Conservation (phyloP, 2,888 invertebrate species). For the Scelioninae gen. 2 region DNA sequence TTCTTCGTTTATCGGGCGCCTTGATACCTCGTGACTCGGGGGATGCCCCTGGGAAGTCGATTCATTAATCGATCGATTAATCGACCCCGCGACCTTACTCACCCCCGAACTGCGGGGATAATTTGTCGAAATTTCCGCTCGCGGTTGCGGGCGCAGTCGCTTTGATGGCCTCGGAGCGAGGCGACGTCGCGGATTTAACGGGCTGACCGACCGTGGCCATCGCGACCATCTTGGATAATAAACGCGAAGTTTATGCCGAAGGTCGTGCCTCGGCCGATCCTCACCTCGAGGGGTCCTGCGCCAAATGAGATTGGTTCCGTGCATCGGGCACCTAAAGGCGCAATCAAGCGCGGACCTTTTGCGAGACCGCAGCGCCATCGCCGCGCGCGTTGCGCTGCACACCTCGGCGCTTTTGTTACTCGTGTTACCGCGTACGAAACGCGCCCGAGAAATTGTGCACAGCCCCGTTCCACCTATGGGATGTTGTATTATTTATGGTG, state of each 20-base stretch:
- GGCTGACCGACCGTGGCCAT: slow-evolving; percentile 52
- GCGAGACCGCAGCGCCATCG: slow-evolving; percentile 45
- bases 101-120: slow-evolving; percentile 26
- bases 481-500: slow-evolving; percentile 55
- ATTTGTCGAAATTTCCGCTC: slow-evolving; percentile 8
- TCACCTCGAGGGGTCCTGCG: slow-evolving; percentile 64
- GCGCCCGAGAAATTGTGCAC: slow-evolving; percentile 51
- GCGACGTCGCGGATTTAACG: slow-evolving; percentile 56
- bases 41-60: slow-evolving; percentile 64
- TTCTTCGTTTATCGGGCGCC: slow-evolving; percentile 65
- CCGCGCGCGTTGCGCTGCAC: slow-evolving; percentile 34
- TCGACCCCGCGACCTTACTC: slow-evolving; percentile 61
- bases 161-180: slow-evolving; percentile 31
- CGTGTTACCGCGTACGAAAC: slow-evolving; percentile 37
- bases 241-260: slow-evolving; percentile 64
- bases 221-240: slow-evolving; percentile 62
- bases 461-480: slow-evolving; percentile 37
- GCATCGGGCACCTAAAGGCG: slow-evolving; percentile 64
- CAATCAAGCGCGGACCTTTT: slow-evolving; percentile 62
- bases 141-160: slow-evolving; percentile 29
- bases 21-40: slow-evolving; percentile 55
- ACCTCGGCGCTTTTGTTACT: slow-evolving; percentile 49
- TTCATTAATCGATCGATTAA: slow-evolving; percentile 69
- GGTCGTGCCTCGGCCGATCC: slow-evolving; percentile 64
- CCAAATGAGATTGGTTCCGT: slow-evolving; percentile 66